Percentiles rank a stretch among this genome's conserved stretches.
Evolutionary conservation across 2,888 invertebrate species (phyloP).

Genomic region (Rhingia campestris): DNA sequence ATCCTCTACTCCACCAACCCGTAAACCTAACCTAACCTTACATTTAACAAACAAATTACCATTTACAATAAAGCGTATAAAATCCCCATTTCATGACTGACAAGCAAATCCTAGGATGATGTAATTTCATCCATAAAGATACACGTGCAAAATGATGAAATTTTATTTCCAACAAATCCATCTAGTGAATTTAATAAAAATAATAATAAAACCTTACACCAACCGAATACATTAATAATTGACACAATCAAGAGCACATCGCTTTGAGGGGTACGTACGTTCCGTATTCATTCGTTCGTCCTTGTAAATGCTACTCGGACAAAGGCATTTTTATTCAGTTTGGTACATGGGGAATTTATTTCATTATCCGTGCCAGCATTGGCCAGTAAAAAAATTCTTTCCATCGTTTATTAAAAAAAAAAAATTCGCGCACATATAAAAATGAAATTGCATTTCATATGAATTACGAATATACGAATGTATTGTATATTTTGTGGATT

Average conservation of each 20-base stretch:
- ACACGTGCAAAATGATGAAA: conserved; percentile 4
- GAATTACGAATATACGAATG: no score
- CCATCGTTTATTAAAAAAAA: conserved; percentile 1
- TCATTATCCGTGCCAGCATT: conserved; percentile 17
- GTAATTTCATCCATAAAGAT: conserved; percentile 33
- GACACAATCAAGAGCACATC: conserved; percentile 53
- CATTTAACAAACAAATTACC: no score
- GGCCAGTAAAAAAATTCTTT: conserved; percentile 8
- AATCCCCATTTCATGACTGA: neutral
- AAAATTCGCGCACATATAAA: neutral
- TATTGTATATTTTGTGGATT: no score
- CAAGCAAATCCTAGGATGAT: conserved; percentile 40
- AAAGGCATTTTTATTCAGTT: neutral
- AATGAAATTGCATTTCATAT: neutral
- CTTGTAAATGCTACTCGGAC: neutral
- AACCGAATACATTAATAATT: conserved; percentile 59
- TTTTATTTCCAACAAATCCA: conserved; percentile 42
- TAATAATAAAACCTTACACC: conserved; percentile 7
- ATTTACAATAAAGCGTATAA: no score
- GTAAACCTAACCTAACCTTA: no score
- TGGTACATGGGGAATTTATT: conserved; percentile 37
- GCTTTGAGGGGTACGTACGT: neutral
- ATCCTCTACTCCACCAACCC: no score
- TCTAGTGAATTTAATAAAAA: conserved; percentile 41
- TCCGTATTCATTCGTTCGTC: conserved; percentile 3